Conservation (phyloP, 2,797 vertebrate genomes). For the Mionectes olivaceus region DNA sequence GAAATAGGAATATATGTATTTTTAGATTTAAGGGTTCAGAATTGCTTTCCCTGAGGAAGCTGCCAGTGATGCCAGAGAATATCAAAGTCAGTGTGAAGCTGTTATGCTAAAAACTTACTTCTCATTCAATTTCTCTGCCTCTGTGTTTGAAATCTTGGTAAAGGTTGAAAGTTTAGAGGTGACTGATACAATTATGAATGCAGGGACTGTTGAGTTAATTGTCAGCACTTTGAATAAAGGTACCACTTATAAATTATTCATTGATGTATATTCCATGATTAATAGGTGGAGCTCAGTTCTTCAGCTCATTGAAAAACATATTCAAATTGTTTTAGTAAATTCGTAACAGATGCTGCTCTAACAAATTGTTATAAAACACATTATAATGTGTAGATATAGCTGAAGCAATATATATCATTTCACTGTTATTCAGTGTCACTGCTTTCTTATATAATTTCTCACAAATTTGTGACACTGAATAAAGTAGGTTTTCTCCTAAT, state of each 20-base stretch:
- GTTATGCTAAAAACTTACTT: background rate
- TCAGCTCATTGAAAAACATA: slow-evolving; percentile 37
- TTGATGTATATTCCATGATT: slow-evolving; percentile 41
- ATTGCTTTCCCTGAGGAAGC: slow-evolving; percentile 34
- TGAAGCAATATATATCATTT: slow-evolving; percentile 44
- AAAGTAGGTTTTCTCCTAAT: background rate
- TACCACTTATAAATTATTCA: slow-evolving; percentile 68
- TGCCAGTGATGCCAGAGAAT: background rate
- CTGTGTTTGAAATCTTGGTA: slow-evolving; percentile 2
- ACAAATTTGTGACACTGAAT: slow-evolving; percentile 30
- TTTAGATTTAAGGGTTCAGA: slow-evolving; percentile 38
- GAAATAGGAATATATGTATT: slow-evolving; percentile 49
- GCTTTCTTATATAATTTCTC: slow-evolving; percentile 21
- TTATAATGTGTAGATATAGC: slow-evolving; percentile 39
- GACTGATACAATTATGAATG: slow-evolving; percentile 29
- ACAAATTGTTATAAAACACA: slow-evolving; percentile 53
- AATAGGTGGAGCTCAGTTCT: slow-evolving; percentile 30
- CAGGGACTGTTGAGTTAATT: slow-evolving; percentile 57
- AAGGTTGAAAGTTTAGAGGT: slow-evolving; percentile 56
- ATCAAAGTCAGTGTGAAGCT: slow-evolving; percentile 19
- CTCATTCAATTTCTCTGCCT: background rate
- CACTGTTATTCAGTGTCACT: slow-evolving; percentile 43
- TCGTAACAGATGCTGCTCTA: slow-evolving; percentile 42
- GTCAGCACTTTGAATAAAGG: slow-evolving; percentile 57
- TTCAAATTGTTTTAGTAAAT: slow-evolving; percentile 44